Evolutionary conservation across 2,888 invertebrate genomes (phyloP).

Genomic region (Alentia gelatinosa): DNA sequence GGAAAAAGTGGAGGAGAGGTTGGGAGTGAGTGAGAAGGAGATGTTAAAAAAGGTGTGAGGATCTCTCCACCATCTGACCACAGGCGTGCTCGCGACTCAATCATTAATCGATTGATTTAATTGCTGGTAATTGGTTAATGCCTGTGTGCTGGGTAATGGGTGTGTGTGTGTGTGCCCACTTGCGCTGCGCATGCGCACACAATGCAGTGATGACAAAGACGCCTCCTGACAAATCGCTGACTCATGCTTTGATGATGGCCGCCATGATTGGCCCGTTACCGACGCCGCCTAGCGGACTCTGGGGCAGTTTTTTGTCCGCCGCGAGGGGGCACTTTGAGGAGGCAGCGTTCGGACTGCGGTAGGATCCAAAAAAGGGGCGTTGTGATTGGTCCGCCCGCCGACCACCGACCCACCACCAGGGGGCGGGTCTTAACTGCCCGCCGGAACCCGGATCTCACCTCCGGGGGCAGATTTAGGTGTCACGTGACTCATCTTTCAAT

Average conservation of each 20-base stretch:
- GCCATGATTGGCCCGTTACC: background rate
- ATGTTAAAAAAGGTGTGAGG: background rate
- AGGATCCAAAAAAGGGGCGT: background rate
- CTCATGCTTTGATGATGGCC: background rate
- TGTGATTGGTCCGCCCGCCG: background rate
- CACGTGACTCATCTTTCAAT: no score
- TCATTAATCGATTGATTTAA: constrained; percentile 26
- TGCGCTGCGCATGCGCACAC: background rate
- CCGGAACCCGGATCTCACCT: no score
- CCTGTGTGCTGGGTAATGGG: background rate
- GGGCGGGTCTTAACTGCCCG: no score
- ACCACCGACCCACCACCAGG: background rate
- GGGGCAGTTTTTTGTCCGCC: background rate
- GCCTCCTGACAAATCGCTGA: background rate
- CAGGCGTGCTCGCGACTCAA: background rate
- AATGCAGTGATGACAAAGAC: constrained; percentile 11
- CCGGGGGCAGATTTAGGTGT: no score
- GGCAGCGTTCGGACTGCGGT: background rate
- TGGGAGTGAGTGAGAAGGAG: background rate
- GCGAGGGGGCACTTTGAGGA: background rate
- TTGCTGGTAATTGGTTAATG: constrained; percentile 24
- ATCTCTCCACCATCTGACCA: background rate
- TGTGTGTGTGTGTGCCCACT: background rate
- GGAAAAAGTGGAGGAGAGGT: background rate
- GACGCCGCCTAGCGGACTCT: no score